Evolutionary conservation across 2,113 vertebrate species (phyloP).

Genomic region (Galeopterus variegatus): DNA sequence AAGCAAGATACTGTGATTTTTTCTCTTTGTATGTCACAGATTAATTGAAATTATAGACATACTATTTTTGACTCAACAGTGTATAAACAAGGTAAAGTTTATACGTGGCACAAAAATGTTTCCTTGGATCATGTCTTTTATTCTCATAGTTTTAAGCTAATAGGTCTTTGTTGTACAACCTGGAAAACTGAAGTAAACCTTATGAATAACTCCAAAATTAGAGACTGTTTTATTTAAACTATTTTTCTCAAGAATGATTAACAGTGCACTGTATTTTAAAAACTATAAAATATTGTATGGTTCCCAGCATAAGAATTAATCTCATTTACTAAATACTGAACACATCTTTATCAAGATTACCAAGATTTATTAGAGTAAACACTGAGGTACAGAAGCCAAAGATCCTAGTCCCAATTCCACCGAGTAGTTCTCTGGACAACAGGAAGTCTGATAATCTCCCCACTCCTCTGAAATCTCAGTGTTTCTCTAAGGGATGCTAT

Average conservation of each 20-base stretch:
- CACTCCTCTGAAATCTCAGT: neutral
- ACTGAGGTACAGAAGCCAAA: neutral
- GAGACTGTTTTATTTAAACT: slow-evolving; percentile 84
- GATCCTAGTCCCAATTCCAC: no score
- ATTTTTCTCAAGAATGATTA: slow-evolving; percentile 82
- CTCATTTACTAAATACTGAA: slow-evolving; percentile 83
- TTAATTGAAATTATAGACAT: neutral
- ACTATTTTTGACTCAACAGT: neutral
- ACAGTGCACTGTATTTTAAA: slow-evolving; percentile 81
- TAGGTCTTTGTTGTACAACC: slow-evolving; percentile 80
- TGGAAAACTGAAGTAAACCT: slow-evolving; percentile 82
- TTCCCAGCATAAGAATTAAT: slow-evolving; percentile 83
- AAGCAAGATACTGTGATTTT: neutral
- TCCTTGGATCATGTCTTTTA: slow-evolving; percentile 66
- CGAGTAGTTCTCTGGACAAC: no score
- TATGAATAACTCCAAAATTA: slow-evolving; percentile 84
- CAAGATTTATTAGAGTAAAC: neutral
- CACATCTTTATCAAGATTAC: slow-evolving; percentile 76
- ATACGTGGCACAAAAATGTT: slow-evolving; percentile 59
- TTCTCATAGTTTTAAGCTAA: slow-evolving; percentile 85
- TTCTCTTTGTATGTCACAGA: neutral
- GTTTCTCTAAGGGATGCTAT: neutral
- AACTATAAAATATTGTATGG: slow-evolving; percentile 79
- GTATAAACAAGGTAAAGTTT: neutral
- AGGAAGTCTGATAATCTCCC: neutral